These are phyloP conservation scores for Hypomecis atomaria DNA, from an alignment of 2,888 invertebrate genomes.

Conservation along the genomic window DNA sequence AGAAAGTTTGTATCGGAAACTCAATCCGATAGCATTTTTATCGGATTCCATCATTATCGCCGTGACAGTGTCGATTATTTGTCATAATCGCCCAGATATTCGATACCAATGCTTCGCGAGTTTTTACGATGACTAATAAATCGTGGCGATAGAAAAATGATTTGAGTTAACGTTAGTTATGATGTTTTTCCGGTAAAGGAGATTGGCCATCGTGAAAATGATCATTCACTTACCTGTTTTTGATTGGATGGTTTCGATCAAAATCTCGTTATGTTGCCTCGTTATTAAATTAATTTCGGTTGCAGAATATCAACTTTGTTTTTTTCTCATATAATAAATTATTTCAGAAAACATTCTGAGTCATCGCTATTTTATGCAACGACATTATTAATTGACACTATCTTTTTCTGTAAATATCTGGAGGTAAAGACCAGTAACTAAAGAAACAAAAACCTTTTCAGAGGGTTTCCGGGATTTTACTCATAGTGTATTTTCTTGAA, in stretches of 20 bases:
- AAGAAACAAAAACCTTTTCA: too few relatives aligned
- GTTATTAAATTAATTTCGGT: conserved; percentile 20
- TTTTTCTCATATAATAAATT: conserved; percentile 15
- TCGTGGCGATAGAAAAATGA: conserved; percentile 34
- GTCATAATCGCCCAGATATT: conserved; percentile 51
- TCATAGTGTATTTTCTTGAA: conserved; percentile 44
- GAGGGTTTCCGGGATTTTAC: not conserved
- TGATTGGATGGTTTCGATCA: conserved; percentile 24
- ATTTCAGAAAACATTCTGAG: not conserved
- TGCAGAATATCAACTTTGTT: conserved; percentile 12
- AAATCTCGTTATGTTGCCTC: conserved; percentile 22
- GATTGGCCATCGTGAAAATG: conserved; percentile 12
- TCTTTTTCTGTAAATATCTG: too few relatives aligned
- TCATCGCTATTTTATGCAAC: not conserved
- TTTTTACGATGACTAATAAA: conserved; percentile 50
- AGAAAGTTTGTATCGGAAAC: conserved; percentile 25
- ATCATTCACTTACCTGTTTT: conserved; percentile 18
- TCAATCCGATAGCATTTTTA: conserved; percentile 46
- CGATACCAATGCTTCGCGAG: conserved; percentile 47
- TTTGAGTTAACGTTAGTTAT: conserved; percentile 36
- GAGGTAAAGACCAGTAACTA: too few relatives aligned
- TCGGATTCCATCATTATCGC: conserved; percentile 49
- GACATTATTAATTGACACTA: not conserved
- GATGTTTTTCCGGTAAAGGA: conserved; percentile 17
- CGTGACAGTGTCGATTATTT: conserved; percentile 43